These are phyloP conservation scores for Saguinus imperator DNA, from an alignment of 2,113 vertebrate genomes.

Conservation along the genomic window DNA sequence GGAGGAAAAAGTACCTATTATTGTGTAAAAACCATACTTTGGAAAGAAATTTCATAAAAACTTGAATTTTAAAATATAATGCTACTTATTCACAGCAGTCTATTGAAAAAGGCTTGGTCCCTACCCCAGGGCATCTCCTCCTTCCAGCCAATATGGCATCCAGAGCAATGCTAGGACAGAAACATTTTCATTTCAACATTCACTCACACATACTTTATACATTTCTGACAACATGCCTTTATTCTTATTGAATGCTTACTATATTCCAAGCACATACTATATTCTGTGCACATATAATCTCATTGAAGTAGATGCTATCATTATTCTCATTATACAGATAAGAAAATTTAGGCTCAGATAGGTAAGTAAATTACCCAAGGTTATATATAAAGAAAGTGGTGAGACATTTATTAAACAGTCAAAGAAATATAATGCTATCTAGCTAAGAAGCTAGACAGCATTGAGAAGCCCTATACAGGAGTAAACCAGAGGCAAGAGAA, in stretches of 20 bases:
- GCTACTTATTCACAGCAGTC: not conserved
- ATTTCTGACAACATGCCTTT: not conserved
- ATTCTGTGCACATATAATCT: not conserved
- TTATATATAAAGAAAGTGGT: not conserved
- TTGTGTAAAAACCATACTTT: not conserved
- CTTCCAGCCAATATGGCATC: not conserved
- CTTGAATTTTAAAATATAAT: not conserved
- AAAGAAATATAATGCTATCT: not conserved
- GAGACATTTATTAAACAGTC: not conserved
- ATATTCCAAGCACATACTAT: not conserved
- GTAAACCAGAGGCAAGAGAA: not conserved
- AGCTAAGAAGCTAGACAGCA: not conserved
- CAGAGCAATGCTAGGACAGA: accelerated
- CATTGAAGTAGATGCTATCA: not conserved
- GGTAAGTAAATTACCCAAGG: not conserved
- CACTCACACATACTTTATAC: accelerated
- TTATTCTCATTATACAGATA: not conserved
- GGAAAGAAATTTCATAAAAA: not conserved
- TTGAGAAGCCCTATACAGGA: not conserved
- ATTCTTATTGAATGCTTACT: not conserved
- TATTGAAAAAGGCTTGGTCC: not conserved
- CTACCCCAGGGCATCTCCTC: accelerated
- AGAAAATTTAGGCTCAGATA: not conserved
- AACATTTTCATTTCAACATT: not conserved
- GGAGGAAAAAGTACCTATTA: not conserved